Conservation (phyloP, 2,888 invertebrate genomes). For the Muschampia plurimacula region DNA sequence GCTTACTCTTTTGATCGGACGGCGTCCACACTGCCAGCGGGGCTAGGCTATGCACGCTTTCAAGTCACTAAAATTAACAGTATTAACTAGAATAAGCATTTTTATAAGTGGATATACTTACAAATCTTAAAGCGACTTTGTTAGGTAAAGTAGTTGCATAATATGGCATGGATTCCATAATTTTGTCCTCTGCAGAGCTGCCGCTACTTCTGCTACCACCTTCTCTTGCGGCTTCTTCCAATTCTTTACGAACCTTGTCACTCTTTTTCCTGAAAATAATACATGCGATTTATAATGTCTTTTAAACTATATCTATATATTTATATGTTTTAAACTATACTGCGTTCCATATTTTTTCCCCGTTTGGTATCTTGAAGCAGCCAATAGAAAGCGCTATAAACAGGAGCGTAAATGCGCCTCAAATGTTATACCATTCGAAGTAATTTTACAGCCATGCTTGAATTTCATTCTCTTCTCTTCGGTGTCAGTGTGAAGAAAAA, state of each 20-base stretch:
- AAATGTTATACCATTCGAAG: background rate
- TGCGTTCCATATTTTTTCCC: background rate
- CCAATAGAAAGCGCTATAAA: background rate
- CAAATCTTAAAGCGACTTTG: conserved; percentile 90
- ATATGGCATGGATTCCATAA: conserved; percentile 74
- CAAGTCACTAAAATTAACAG: no score
- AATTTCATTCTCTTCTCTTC: background rate
- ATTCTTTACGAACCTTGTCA: conserved; percentile 94
- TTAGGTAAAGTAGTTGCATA: conserved; percentile 87
- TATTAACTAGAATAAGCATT: no score
- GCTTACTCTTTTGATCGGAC: no score
- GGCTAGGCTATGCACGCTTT: no score
- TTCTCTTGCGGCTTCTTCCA: conserved; percentile 95
- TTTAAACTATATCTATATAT: no score
- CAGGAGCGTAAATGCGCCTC: conserved; percentile 4
- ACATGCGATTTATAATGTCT: background rate
- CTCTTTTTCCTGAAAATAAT: conserved; percentile 91
- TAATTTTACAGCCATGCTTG: background rate
- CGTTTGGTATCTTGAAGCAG: background rate
- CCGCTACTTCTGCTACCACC: conserved; percentile 83
- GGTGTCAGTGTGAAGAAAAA: background rate
- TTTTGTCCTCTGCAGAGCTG: conserved; percentile 69
- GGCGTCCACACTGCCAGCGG: no score
- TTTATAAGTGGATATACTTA: conserved; percentile 73
- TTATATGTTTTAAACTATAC: background rate